Base-by-base conservation (phyloP, 2,888 invertebrate species). In the Sinelater perroti region DNA sequence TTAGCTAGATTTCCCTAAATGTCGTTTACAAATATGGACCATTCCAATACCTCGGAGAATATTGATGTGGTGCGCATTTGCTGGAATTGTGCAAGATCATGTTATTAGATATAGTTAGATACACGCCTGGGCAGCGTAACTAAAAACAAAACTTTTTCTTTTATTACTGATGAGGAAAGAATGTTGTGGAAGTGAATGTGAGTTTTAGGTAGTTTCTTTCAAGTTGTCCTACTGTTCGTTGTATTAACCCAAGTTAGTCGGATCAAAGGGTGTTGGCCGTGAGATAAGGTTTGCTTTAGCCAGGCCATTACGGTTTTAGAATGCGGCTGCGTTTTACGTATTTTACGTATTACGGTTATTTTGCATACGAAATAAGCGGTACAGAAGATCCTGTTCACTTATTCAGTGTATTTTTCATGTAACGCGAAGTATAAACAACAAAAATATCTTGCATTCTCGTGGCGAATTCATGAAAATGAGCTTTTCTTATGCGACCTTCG, bases 81-180 rank as follows among this genome's bases (percentile, higher is more conserved):
- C 28, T 26, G 28, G 17, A 38, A 21, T 38, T 38, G 10, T 38
- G 21, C 38, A 21, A 21, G 38, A 20, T 20, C 38, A 38, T 44
- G 28, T 44, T 44, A 44, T 44, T 44, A 44, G 28, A 44, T 28
- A 44, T 44, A 44, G 16, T 17, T 44, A 44, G 44, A 44, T 44
- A 44, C 44, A 44, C 26, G 26, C 51, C 51, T 40, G 51, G 38
- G 40, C 28, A 17, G 33, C 20, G 40, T 28, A 30, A 40, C 51
- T 40, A 40, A 51, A 26, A 13, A 31, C 40, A 20, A 30, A 40
- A 40, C 30, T 51, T 51, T 46, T 51, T 51, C 40, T 61, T 61
- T 58, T 61, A 57, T 58, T 61, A 61, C 61, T 61, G 61, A 61
- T 58, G 61, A 61, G 61, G 58, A 58, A 61, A 61, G 58, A 61